Evolutionary conservation across 1,140 invertebrate genomes (phyloP), one percentile per base, ranked within the genome.

Genomic region (Carcinoscorpius rotundicauda): DNA sequence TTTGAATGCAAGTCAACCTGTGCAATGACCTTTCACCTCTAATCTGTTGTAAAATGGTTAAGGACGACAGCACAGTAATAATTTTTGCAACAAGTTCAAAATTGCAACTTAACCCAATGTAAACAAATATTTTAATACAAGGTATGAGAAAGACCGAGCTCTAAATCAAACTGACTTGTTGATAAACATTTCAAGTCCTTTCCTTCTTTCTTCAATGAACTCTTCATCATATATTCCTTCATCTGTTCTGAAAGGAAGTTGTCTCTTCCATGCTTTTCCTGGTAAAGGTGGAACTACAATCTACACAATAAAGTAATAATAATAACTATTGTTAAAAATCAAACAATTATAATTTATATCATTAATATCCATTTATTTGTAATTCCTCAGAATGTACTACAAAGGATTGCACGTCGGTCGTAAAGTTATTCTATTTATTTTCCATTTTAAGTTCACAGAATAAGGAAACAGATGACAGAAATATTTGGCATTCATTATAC

Each of bases 191-290:
- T 99, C 97, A 68, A 99, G 81, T 67, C 93, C 94, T 86, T 97
- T 98, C 76, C 95, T 86, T 73, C 97, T 85, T 72, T 98, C 94
- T 80, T 99, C 97, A 75, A 99, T 99, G 79, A 99, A 99, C 74
- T 96, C 94, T 78, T 98, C 96, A 78, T 99, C 97, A 80, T 96
- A 99, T 73, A 99, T 97, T 61, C 97, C 97, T 84, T 99, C 97
- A 78, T 99, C 97, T 6, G 88, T 87, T 73, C 97, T 82, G 78
- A 99, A 99, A 58, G 97, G 97, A 78, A 99, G 84, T 77, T 98
- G 96, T 76, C 94, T 82, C 80, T 98, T 98, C 85, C 96, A 89
- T 29, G 96, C 95, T 84, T 99, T 99, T 48, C 95, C 93, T 49
- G 97, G 97, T 70, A 99, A 80, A 51, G 93, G 85, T 64, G 97